Conservation (phyloP, 2,113 vertebrate species). For the Anoura caudifer region DNA sequence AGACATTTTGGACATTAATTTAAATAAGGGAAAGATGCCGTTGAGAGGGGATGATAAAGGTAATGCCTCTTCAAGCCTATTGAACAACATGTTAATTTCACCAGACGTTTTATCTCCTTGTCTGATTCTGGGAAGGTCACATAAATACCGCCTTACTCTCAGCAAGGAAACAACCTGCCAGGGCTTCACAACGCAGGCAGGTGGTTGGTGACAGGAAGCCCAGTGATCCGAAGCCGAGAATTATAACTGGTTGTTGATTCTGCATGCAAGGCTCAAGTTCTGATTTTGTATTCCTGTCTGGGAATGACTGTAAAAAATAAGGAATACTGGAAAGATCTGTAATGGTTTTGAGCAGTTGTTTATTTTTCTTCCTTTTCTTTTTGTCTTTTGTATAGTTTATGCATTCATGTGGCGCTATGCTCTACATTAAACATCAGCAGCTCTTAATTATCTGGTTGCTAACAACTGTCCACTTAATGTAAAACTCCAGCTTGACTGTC, state of each 20-base stretch:
- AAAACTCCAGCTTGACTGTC: background rate
- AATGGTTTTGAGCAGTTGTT: background rate
- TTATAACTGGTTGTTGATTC: slow-evolving; percentile 7
- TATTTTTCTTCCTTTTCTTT: background rate
- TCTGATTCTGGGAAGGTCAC: slow-evolving; percentile 16
- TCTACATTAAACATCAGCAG: background rate
- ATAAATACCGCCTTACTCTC: background rate
- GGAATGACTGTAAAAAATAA: background rate
- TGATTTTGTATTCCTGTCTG: background rate
- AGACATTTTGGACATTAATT: background rate
- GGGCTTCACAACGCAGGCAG: background rate
- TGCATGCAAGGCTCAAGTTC: background rate
- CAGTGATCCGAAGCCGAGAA: background rate
- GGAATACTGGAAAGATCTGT: background rate
- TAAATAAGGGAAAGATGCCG: background rate
- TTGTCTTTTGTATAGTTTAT: background rate
- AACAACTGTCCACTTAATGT: background rate
- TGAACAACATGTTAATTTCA: slow-evolving; percentile 4
- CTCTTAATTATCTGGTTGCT: background rate
- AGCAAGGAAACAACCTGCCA: background rate
- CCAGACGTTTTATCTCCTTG: background rate
- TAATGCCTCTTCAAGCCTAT: background rate
- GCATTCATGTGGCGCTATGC: background rate
- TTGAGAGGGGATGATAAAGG: background rate
- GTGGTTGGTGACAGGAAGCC: background rate